Base-by-base conservation (phyloP, 1,140 invertebrate species). In the Battus philenor region DNA sequence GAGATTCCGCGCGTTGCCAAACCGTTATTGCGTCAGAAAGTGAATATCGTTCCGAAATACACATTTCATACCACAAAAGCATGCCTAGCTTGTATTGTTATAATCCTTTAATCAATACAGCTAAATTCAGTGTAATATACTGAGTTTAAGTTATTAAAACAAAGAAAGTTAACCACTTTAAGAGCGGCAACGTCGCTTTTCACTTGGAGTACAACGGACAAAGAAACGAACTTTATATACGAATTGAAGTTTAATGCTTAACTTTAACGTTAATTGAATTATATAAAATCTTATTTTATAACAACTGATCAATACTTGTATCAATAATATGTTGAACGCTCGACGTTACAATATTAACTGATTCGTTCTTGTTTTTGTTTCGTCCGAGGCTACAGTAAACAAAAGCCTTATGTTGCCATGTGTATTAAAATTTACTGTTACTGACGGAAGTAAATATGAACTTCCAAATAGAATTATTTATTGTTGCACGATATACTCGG, bases 21-120 rank as follows among this genome's bases (percentile, higher is more conserved):
- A 70, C 70, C 54, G 78, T 54, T 79, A 72, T 84, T 84, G 80
- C 80, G 71, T 84, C 78, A 84, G 80, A 82, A 58, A 79, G 46
- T 63, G 50, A 59, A 64, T 57, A 79, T 52, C 67, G 70, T 77
- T 80, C 72, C 69, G 64, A 70, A 50, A 53, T 50, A 77, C 64
- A 75, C 78, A 84, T 84, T 80, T 82, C 80, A 80, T 70, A 45
- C 53, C 61, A 74, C 59, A 71, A 50, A 44, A 70, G 51, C 76
- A 80, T 79, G 54, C 73, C 64, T 43, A 29, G 16, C 27, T 46
- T 47, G 47, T 47, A 39, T 46, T 30, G 46, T 29, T 43, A 38
- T 12, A 41, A 50, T 53, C 0, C 10, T 27, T 27, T 9, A 27
- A 2, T 27, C 11, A 50, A 30, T 50, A 10, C 39, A 9, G 15